Base-by-base conservation (phyloP, 2,888 invertebrate species). In the Dasysyrphus tricinctus region DNA sequence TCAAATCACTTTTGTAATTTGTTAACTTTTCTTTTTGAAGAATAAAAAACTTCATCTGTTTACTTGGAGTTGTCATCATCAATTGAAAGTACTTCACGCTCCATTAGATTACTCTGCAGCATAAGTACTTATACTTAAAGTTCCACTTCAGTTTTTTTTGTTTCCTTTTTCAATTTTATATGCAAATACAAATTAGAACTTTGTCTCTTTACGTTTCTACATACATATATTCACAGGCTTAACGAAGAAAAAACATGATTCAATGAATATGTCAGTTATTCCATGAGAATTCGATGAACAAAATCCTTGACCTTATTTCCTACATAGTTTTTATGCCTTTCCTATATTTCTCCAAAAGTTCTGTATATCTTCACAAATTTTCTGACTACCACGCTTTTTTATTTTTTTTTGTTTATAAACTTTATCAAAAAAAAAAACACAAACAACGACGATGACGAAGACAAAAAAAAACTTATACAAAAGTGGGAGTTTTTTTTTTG, bases 261-360 rank as follows among this genome's bases (percentile, higher is more conserved):
- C 74, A 34, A 67, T 78, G 73, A 67, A 73, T 82, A 51, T 67
- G 44, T 59, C 67, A 59, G 11, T 11, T 61, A 42, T 39, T 34
- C 24, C 24, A 29, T 63, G 39, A 51, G 44, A 54, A 56, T 47
- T 37, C 49, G 11, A 39, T 39, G 11, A 39, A 67, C 8, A 49
- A 61, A 83, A 79, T 84, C 80, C 80, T 80, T 80, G 80, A 80
- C 83, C 75, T 44, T 57, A 65, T 76, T 80, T 65, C 14, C n/a
- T n/a, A 56, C 7, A 51, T 14, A 29, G 7, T 6, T 29, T 12
- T 29, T 49, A 2, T 24, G 34, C 57, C 34, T 34, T 57, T 16
- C 34, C 5, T 29, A 54, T 32, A 3, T 57, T n/a, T 34, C 8
- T n/a, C 34, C 16, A 16, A 47, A 61, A 39, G 14, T 24, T 24